phyloP scores from a whole-genome alignment of 2,113 vertebrate genomes.

The Ailurus styani region DNA sequence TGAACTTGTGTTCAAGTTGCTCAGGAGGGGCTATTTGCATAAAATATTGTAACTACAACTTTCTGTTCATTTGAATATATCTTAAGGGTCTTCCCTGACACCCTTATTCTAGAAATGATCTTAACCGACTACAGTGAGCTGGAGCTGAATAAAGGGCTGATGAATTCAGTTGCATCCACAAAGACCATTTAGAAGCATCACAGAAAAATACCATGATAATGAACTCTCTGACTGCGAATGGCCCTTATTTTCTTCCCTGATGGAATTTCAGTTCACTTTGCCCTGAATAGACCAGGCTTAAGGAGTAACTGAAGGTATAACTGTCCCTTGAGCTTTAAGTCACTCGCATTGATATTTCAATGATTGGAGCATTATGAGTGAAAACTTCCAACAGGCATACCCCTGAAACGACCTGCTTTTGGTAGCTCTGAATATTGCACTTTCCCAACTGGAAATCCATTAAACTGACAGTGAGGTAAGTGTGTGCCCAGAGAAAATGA shows the following conservation, averaged over 20 bases:
- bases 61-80: not conserved
- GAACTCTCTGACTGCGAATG: conserved; percentile 32
- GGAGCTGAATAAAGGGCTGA: conserved; percentile 3
- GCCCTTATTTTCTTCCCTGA: conserved; percentile 61
- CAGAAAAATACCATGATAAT: conserved; percentile 58
- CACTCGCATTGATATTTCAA: conserved; percentile 50
- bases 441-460: conserved; percentile 63
- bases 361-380: conserved; percentile 42
- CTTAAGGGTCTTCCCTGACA: not conserved
- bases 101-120: not conserved
- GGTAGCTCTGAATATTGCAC: conserved; percentile 32
- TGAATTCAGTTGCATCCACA: conserved; percentile 48
- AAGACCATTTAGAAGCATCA: conserved; percentile 56
- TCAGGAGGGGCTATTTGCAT: not conserved
- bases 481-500: conserved; percentile 51
- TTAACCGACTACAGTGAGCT: not conserved
- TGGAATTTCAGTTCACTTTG: conserved; percentile 57
- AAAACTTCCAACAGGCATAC: conserved; percentile 37
- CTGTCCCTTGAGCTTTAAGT: conserved; percentile 34
- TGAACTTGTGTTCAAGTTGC: not conserved
- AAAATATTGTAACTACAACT: not conserved
- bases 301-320: conserved; percentile 7
- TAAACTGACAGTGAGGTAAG: conserved; percentile 46
- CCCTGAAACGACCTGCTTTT: conserved; percentile 27
- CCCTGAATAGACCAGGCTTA: conserved; percentile 12